These are phyloP conservation scores for Labeo catla DNA, from an alignment of 2,113 vertebrate genomes.

Conservation along the genomic window DNA sequence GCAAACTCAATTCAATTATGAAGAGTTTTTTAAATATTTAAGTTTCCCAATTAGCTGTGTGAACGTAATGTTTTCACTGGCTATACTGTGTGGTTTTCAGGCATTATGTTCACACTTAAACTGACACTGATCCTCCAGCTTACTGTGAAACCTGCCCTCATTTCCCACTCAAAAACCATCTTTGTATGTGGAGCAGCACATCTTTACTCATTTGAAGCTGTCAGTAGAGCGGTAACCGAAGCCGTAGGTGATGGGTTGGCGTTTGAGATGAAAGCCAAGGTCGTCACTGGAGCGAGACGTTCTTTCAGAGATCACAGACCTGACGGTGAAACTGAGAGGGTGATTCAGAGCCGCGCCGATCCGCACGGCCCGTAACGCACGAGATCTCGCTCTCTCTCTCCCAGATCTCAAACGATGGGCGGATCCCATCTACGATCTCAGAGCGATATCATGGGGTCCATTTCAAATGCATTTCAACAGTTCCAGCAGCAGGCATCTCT, in stretches of 20 bases:
- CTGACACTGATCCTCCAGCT: constrained; percentile 13
- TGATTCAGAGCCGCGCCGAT: constrained; percentile 30
- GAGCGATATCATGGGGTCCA: constrained; percentile 45
- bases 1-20: neutral
- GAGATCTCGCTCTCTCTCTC: constrained; percentile 53
- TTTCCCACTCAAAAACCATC: constrained; percentile 17
- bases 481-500: constrained; percentile 36
- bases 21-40: neutral
- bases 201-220: constrained; percentile 39
- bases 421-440: constrained; percentile 2
- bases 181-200: constrained; percentile 24
- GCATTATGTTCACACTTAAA: neutral
- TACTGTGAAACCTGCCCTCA: constrained; percentile 18
- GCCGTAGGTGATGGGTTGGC: constrained; percentile 44
- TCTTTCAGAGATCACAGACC: constrained; percentile 67
- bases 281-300: constrained; percentile 62
- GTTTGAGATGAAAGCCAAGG: constrained; percentile 61
- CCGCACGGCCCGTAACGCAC: constrained; percentile 43
- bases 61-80: neutral
- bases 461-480: constrained; percentile 57
- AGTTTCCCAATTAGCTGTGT: neutral
- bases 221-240: constrained; percentile 51
- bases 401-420: constrained; percentile 59
- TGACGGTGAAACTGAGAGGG: constrained; percentile 67
- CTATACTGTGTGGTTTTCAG: neutral